Evolutionary conservation across 2,888 invertebrate genomes (phyloP).

Genomic region (Carcina quercana): DNA sequence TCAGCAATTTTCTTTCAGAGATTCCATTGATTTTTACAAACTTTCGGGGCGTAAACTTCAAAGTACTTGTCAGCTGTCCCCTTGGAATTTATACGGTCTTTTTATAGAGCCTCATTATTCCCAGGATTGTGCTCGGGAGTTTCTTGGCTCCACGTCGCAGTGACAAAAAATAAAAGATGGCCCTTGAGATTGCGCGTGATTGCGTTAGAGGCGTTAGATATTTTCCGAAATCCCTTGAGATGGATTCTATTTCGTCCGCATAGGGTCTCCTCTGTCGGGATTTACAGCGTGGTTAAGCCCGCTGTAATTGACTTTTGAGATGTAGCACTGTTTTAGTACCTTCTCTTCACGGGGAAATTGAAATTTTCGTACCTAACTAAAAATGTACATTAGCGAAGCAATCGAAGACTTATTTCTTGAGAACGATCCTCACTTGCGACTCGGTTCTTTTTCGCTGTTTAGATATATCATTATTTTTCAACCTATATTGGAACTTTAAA

Average conservation of each 20-base stretch:
- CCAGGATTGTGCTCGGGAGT: slow-evolving; percentile 17
- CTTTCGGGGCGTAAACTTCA: slow-evolving; percentile 5
- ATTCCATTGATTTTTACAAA: slow-evolving; percentile 4
- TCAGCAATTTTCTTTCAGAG: slow-evolving; percentile 1
- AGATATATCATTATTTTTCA: too few relatives aligned
- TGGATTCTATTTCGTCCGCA: slow-evolving; percentile 2
- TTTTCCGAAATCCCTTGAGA: background rate
- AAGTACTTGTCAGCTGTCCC: slow-evolving; percentile 7
- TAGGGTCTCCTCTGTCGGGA: slow-evolving; percentile 11
- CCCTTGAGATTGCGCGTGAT: slow-evolving; percentile 13
- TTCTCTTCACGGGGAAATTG: too few relatives aligned
- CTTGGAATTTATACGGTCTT: slow-evolving; percentile 4
- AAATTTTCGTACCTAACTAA: too few relatives aligned
- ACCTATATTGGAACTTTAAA: too few relatives aligned
- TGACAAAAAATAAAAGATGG: slow-evolving; percentile 24
- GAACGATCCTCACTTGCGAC: too few relatives aligned
- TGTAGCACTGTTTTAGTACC: too few relatives aligned
- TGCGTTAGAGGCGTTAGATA: slow-evolving; percentile 2
- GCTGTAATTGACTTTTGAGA: slow-evolving; percentile 26
- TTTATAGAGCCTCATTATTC: slow-evolving; percentile 13
- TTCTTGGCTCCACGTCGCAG: slow-evolving; percentile 19
- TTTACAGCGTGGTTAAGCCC: slow-evolving; percentile 22
- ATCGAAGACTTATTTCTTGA: too few relatives aligned
- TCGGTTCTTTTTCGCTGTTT: too few relatives aligned
- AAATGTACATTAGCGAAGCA: too few relatives aligned